Conservation (phyloP, 2,797 vertebrate species). For the Tinamus major region DNA sequence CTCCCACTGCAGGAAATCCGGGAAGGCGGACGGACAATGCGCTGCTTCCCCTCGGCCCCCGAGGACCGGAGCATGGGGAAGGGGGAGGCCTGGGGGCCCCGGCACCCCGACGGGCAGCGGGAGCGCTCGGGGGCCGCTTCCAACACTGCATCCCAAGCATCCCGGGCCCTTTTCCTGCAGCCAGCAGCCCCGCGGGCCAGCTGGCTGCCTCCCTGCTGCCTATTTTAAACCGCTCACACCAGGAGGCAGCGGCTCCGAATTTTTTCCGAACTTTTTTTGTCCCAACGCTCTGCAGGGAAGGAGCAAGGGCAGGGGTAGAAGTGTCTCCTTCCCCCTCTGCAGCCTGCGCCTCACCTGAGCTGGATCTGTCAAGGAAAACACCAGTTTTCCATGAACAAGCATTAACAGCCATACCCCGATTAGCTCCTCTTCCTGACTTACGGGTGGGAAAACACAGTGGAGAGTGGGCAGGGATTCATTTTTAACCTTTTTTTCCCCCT, state of each 20-base stretch:
- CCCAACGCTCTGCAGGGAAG: conserved; percentile 4
- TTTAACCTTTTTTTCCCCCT: neutral
- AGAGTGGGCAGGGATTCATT: neutral
- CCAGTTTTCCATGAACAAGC: neutral
- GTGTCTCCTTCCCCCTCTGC: conserved; percentile 1
- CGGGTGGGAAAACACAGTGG: conserved; percentile 29
- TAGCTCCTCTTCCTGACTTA: neutral
- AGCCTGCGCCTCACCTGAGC: conserved; percentile 39
- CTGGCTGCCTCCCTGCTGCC: conserved; percentile 67
- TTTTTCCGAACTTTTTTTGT: conserved; percentile 72
- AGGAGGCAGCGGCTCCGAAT: conserved; percentile 74
- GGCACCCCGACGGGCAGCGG: too few relatives aligned
- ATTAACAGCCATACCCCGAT: fast-evolving
- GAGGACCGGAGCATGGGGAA: neutral
- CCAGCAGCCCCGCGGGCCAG: conserved; percentile 52
- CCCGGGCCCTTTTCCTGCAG: neutral
- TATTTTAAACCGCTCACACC: conserved; percentile 75
- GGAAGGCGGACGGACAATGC: conserved; percentile 67
- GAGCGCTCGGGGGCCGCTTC: too few relatives aligned
- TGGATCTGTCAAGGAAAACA: neutral
- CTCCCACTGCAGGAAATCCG: conserved; percentile 64
- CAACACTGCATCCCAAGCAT: too few relatives aligned
- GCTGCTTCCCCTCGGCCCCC: conserved; percentile 40
- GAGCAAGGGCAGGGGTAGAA: neutral
- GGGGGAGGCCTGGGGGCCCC: too few relatives aligned